Evolutionary conservation across 2,797 vertebrate species (phyloP).

Genomic region (Zonotrichia albicollis): DNA sequence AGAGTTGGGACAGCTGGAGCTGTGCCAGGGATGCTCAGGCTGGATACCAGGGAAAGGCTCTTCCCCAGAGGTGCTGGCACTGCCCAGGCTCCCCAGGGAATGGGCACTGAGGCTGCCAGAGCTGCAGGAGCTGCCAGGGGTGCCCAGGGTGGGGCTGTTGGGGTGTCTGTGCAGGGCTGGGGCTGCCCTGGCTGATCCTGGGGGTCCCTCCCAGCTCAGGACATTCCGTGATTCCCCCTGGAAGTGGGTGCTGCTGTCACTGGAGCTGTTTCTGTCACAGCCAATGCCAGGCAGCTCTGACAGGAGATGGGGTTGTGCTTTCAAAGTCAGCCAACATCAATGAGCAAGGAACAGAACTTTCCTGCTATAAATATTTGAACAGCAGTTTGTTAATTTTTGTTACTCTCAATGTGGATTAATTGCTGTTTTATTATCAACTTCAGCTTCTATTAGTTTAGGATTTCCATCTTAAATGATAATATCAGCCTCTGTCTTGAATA

Average conservation of each 20-base stretch:
- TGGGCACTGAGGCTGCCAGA: not conserved
- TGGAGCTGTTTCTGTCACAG: not conserved
- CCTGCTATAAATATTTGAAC: slow-evolving; percentile 72
- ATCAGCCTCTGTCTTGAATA: slow-evolving; percentile 69
- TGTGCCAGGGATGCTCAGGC: not conserved
- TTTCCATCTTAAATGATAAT: slow-evolving; percentile 71
- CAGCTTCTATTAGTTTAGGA: slow-evolving; percentile 73
- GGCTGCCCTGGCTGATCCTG: accelerated
- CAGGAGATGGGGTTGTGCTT: not conserved
- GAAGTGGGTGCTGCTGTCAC: not conserved
- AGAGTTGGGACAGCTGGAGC: accelerated
- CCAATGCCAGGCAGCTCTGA: not conserved
- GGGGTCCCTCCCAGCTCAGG: not conserved
- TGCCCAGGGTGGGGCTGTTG: not conserved
- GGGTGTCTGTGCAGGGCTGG: not conserved
- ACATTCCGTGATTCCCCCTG: not conserved
- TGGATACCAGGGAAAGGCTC: not conserved
- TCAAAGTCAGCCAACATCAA: not conserved
- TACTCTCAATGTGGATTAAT: slow-evolving; percentile 67
- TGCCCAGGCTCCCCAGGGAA: not conserved
- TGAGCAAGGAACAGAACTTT: not conserved
- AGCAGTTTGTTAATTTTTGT: slow-evolving; percentile 72
- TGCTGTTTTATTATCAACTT: slow-evolving; percentile 69
- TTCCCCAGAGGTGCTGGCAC: not conserved
- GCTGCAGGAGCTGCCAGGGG: not conserved